Base-by-base conservation (phyloP, 1,140 invertebrate genomes). In the Globodera ellingtonae region DNA sequence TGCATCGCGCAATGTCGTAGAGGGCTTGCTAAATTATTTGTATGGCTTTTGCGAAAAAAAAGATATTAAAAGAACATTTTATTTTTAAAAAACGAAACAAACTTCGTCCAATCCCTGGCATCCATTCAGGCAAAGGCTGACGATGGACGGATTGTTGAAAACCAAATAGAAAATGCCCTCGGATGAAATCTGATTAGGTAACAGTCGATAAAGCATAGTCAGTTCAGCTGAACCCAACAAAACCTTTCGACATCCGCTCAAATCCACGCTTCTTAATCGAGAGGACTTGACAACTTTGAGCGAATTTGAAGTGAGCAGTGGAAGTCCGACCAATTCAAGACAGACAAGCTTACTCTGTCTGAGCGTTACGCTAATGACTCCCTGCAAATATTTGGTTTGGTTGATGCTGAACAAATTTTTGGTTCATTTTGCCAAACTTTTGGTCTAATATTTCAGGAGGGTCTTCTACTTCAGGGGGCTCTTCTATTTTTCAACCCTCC, bases 211-310 rank as follows among this genome's bases (percentile, higher is more conserved):
- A 44, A 81, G 4, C 13, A 75, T 35, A 35, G 35, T 35, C 35
- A 35, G 35, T 2, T 2, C 35, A 3, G 35, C 35, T 35, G 35
- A 35, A 35, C 35, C 35, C 35, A 35, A 35, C n/a, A 76, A 5
- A 52, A 86, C 85, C 81, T 89, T 82, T 35, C 72, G 59, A 73
- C 87, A 88, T 24, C 88, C 88, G 70, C 86, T 88, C 15, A 88
- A 77, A 83, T 88, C 87, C 0, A 88, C 88, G 9, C 74, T 83
- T 44, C 79, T 69, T 21, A 88, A 75, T 48, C 66, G 78, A 15
- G 76, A 78, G 46, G 86, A 87, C 56, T 83, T 79, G 10, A 88
- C 75, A 73, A 66, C 78, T 44, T 79, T 76, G 47, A 88, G 73
- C 10, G 75, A 82, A 65, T 84, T 56, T 59, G 83, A 84, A 18